These are phyloP conservation scores for Protophormia terraenovae DNA, from an alignment of 2,888 invertebrate species.

Conservation along the genomic window DNA sequence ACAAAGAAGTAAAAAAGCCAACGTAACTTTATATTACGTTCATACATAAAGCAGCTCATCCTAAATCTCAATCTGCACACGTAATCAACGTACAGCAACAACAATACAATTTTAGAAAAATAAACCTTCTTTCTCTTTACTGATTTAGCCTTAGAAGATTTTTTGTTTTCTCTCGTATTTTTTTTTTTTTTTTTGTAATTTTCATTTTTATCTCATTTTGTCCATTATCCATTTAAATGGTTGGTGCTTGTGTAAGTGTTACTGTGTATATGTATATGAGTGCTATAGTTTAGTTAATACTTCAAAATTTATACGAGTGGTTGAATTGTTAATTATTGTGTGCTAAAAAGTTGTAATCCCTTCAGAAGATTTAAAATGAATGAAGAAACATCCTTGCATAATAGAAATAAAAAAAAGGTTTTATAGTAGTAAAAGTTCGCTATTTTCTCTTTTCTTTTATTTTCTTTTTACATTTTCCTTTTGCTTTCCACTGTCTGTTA, in stretches of 20 bases:
- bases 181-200: background rate
- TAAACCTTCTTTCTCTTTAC: slow-evolving; percentile 7
- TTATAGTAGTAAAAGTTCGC: slow-evolving; percentile 3
- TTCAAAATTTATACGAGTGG: slow-evolving; percentile 68
- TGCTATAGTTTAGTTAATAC: slow-evolving; percentile 61
- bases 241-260: background rate
- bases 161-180: too few species aligned
- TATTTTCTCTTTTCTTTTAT: background rate
- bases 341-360: slow-evolving; percentile 70
- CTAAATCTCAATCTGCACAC: background rate
- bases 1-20: slow-evolving; percentile 47
- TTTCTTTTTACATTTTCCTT: background rate
- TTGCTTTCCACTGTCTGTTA: background rate
- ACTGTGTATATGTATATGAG: background rate
- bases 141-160: background rate
- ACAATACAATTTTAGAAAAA: slow-evolving; percentile 3
- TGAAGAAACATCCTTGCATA: slow-evolving; percentile 13
- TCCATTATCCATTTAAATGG: slow-evolving; percentile 57
- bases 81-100: slow-evolving; percentile 15
- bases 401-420: background rate
- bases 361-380: slow-evolving; percentile 65
- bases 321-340: slow-evolving; percentile 70
- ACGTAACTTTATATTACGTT: background rate
- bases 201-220: slow-evolving; percentile 59
- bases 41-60: too few species aligned